Conservation (phyloP, 2,113 vertebrate species). For the Dasyurus viverrinus region DNA sequence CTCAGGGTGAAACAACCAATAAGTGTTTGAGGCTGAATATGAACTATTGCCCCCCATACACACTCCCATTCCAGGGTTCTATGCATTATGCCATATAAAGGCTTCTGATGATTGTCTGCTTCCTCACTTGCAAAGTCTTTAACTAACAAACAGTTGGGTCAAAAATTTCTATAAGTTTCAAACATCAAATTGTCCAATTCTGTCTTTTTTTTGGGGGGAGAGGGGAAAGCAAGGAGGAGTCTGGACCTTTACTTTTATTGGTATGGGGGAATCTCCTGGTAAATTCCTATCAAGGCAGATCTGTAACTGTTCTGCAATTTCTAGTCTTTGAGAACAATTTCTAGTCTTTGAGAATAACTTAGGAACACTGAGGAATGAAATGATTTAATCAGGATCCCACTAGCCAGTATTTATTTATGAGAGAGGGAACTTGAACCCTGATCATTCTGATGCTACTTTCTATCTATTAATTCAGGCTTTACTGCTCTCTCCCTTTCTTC, state of each 20-base stretch:
- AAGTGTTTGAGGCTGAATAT: background rate
- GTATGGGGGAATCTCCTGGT: background rate
- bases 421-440: background rate
- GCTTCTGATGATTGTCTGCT: background rate
- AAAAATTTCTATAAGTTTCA: background rate
- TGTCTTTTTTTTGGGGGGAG: background rate
- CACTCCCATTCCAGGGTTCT: background rate
- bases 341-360: background rate
- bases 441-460: background rate
- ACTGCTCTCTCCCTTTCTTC: too few relatives aligned
- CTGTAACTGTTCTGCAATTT: background rate
- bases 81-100: background rate
- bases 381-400: background rate
- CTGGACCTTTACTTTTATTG: background rate
- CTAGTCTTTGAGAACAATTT: background rate
- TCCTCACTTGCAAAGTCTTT: background rate
- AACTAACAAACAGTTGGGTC: background rate
- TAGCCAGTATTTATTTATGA: background rate
- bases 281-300: background rate
- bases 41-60: too few relatives aligned
- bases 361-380: background rate
- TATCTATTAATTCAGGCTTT: background rate
- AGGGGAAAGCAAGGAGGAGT: background rate
- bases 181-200: background rate
- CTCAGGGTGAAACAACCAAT: background rate